Percentiles rank a stretch among this genome's conserved stretches.
Conservation (phyloP, 2,797 vertebrate species). For the Ctenopoma multispine region DNA sequence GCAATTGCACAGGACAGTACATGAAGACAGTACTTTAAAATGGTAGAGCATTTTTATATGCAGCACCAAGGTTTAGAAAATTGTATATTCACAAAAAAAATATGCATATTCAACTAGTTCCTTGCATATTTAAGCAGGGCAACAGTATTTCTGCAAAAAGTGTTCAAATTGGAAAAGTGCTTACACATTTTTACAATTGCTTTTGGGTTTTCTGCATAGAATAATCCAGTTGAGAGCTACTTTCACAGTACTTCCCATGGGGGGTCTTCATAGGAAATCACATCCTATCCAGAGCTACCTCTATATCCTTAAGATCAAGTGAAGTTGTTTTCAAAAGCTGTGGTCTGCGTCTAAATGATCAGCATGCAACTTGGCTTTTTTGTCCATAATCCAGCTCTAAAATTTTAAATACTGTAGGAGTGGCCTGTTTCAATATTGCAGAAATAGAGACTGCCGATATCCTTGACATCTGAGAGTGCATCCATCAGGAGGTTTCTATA, state of each 20-base stretch:
- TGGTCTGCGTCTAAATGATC: slow-evolving; percentile 30
- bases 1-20: background rate
- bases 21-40: background rate
- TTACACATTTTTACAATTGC: background rate
- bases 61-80: background rate
- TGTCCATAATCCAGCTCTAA: slow-evolving; percentile 28
- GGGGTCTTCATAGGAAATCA: slow-evolving; percentile 44
- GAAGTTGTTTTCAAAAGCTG: slow-evolving; percentile 27
- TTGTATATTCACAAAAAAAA: slow-evolving; percentile 1
- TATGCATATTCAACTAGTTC: slow-evolving; percentile 11
- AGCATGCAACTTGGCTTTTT: slow-evolving; percentile 12
- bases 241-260: slow-evolving; percentile 39
- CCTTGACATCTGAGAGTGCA: slow-evolving; percentile 48
- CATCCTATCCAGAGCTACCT: slow-evolving; percentile 38
- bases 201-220: background rate
- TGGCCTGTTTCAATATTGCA: slow-evolving; percentile 41
- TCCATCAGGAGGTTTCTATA: slow-evolving; percentile 51
- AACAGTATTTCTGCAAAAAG: slow-evolving; percentile 3
- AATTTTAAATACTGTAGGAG: slow-evolving; percentile 35
- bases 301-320: slow-evolving; percentile 33
- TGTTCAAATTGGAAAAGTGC: background rate
- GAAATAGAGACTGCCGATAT: slow-evolving; percentile 49
- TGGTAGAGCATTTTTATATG: background rate
- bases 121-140: background rate
- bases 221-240: background rate